A percentile compares a stretch with the other conserved stretches of the same genome.
Conservation (phyloP, 2,888 invertebrate species). For the Caenorhabditis sp. region DNA sequence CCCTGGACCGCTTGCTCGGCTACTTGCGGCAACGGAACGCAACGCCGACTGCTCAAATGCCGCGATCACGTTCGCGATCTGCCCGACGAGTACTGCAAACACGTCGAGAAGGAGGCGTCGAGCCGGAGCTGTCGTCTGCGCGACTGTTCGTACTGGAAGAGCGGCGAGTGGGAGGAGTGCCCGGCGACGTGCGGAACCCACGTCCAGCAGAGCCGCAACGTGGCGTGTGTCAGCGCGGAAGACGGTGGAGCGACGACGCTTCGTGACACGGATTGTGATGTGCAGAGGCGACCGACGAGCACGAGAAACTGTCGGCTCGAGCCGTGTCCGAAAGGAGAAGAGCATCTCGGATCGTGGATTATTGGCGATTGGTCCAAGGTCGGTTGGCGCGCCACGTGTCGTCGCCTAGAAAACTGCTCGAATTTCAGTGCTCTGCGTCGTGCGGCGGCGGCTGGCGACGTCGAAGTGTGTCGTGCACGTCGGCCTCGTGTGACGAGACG, state of each 20-base stretch:
- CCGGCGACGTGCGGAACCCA: slow-evolving; percentile 74
- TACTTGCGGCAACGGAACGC: slow-evolving; percentile 80
- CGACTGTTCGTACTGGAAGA: slow-evolving; percentile 73
- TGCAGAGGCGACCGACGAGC: slow-evolving; percentile 59
- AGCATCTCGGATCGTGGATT: slow-evolving; percentile 76
- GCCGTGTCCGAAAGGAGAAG: slow-evolving; percentile 68
- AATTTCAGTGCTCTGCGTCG: slow-evolving; percentile 80
- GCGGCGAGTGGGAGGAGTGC: slow-evolving; percentile 76
- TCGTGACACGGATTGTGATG: slow-evolving; percentile 65
- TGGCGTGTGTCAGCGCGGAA: slow-evolving; percentile 64
- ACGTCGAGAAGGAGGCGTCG: slow-evolving; percentile 68
- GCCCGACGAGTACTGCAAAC: slow-evolving; percentile 70
- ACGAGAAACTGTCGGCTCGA: slow-evolving; percentile 65
- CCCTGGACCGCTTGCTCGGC: slow-evolving; percentile 79
- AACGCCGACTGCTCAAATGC: slow-evolving; percentile 76
- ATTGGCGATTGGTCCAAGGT: slow-evolving; percentile 80
- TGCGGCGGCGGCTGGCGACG: slow-evolving; percentile 80
- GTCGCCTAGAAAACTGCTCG: neutral
- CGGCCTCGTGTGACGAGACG: slow-evolving; percentile 66
- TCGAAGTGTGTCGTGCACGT: slow-evolving; percentile 78
- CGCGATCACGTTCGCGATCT: slow-evolving; percentile 71
- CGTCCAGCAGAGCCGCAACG: slow-evolving; percentile 68
- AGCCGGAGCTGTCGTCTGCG: slow-evolving; percentile 63
- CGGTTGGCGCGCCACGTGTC: too few species aligned
- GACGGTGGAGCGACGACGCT: slow-evolving; percentile 20